Conservation (phyloP, 2,888 invertebrate species). For the Lottia gigantea region DNA sequence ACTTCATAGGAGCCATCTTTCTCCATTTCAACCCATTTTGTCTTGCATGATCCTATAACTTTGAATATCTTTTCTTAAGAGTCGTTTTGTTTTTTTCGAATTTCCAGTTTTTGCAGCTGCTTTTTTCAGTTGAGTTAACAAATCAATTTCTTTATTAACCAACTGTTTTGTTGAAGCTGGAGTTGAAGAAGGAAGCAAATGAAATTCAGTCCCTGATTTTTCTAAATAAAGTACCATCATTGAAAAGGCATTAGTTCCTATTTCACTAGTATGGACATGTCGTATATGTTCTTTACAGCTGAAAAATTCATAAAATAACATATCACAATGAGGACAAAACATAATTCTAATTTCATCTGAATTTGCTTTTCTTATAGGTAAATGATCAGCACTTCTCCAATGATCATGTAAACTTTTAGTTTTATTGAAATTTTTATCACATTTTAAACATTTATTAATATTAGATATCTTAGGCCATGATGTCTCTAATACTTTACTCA, state of each 20-base stretch:
- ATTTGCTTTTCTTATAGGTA: background rate
- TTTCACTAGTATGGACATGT: background rate
- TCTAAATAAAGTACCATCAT: background rate
- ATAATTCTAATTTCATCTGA: conserved; percentile 1
- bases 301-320: background rate
- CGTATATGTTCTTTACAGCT: conserved; percentile 2
- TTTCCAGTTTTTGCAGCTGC: background rate
- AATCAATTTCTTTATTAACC: background rate
- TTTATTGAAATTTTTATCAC: background rate
- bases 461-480: background rate
- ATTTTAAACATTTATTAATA: background rate
- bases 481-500: background rate
- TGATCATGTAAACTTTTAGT: conserved; percentile 6
- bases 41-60: too few relatives aligned
- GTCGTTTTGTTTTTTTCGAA: background rate
- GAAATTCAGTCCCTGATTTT: background rate
- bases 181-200: background rate
- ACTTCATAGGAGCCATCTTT: too few relatives aligned
- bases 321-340: conserved; percentile 5
- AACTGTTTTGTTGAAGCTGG: background rate
- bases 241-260: background rate
- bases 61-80: too few relatives aligned
- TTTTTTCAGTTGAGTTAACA: background rate
- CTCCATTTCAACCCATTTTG: too few relatives aligned
- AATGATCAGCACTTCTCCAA: conserved; percentile 4